Evolutionary conservation across 2,888 invertebrate species (phyloP).

Genomic region (Caenorhabditis imperialis): DNA sequence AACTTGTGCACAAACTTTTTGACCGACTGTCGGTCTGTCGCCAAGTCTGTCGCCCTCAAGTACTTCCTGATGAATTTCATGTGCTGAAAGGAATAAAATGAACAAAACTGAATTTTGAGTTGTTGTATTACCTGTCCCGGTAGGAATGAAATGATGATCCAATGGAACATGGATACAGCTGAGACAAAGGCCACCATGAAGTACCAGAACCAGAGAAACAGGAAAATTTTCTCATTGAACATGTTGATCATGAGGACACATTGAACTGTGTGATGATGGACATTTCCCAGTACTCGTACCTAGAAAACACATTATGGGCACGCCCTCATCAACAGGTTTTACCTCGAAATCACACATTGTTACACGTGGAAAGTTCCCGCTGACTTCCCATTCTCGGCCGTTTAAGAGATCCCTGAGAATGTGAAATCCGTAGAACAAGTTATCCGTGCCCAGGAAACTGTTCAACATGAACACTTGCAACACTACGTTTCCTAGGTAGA

Average conservation of each 20-base stretch:
- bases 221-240: slow-evolving; percentile 76
- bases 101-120: background rate
- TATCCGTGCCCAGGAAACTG: slow-evolving; percentile 78
- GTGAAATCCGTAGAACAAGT: slow-evolving; percentile 79
- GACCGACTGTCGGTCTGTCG: slow-evolving; percentile 78
- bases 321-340: background rate
- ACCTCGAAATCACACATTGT: slow-evolving; percentile 79
- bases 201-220: slow-evolving; percentile 79
- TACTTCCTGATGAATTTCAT: slow-evolving; percentile 78
- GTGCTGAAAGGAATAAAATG: slow-evolving; percentile 69
- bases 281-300: slow-evolving; percentile 79
- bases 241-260: slow-evolving; percentile 78
- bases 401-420: slow-evolving; percentile 78
- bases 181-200: slow-evolving; percentile 78
- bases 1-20: slow-evolving; percentile 79
- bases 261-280: slow-evolving; percentile 79
- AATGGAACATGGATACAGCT: slow-evolving; percentile 77
- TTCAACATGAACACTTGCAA: slow-evolving; percentile 78
- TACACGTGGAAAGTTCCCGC: slow-evolving; percentile 78
- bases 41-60: slow-evolving; percentile 78
- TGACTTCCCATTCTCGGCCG: slow-evolving; percentile 78
- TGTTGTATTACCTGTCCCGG: slow-evolving; percentile 74
- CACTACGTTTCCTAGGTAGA: slow-evolving; percentile 78
- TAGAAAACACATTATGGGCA: slow-evolving; percentile 17
- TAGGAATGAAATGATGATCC: slow-evolving; percentile 77